Evolutionary conservation across 2,888 invertebrate species (phyloP), one percentile per base, ranked within the genome.

Genomic region (Dastarcus helophoroides): DNA sequence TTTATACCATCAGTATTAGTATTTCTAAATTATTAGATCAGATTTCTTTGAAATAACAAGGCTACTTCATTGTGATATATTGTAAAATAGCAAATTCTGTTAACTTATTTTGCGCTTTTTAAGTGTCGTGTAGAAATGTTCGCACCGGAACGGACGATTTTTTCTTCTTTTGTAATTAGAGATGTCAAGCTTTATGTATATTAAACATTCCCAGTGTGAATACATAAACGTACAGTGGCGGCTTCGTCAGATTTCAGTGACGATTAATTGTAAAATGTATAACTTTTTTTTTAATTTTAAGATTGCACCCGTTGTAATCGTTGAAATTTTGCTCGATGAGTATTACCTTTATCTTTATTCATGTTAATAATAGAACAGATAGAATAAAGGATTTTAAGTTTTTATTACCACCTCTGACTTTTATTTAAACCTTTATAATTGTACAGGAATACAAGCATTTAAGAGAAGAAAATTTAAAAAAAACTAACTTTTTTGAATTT

Each of bases 71-170:
- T 56, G 56, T 56, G 56, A 56, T 56, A 56, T 54, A 49, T 47
- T 52, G 52, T 56, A 54, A 39, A 47, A 51, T 53, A 53, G 51
- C 52, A 43, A 43, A 47, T 46, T 43, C 38, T 49, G 47, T 53
- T 58, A 55, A 54, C 56, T 58, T 56, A 56, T 57, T 50, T n/a
- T 44, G 44, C 45, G 52, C 56, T 56, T 56, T n/a, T 54, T 52
- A 50, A 48, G 53, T 56, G 56, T 56, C 47, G 51, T 53, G 46
- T 50, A 48, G 46, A 44, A 35, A 26, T 29, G 25, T 25, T 35
- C 32, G 36, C 24, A 39, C 34, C 32, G 37, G 40, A 43, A 37
- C 31, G 48, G 42, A 47, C 47, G 40, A 38, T 39, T 47, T n/a
- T n/a, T n/a, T n/a, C n/a, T n/a, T n/a, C n/a, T n/a, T n/a, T 48